Conservation (phyloP, 2,888 invertebrate genomes). For the Idaea dimidiata region DNA sequence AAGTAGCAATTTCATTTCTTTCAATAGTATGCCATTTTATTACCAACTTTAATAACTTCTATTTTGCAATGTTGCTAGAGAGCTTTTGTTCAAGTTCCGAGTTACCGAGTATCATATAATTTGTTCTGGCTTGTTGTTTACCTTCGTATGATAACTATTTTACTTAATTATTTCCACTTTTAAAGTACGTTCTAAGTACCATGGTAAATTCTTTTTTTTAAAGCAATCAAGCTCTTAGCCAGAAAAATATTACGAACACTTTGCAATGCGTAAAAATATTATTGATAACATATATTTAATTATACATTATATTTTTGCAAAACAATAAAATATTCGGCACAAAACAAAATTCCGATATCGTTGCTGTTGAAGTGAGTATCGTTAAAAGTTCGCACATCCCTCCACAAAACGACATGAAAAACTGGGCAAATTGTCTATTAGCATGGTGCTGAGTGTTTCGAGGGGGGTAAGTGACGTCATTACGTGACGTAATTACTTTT, state of each 20-base stretch:
- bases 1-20: conserved; percentile 49
- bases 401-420: conserved; percentile 54
- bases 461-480: conserved; percentile 74
- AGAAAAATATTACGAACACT: too few species aligned
- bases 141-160: conserved; percentile 22
- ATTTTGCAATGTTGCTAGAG: conserved; percentile 35
- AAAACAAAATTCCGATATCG: not conserved
- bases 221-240: too few species aligned
- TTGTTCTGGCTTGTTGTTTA: conserved; percentile 36
- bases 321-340: not conserved
- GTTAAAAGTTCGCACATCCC: conserved; percentile 15
- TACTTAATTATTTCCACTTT: too few species aligned
- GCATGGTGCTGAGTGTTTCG: conserved; percentile 41
- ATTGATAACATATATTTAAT: not conserved
- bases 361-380: conserved; percentile 7
- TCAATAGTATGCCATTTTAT: conserved; percentile 46
- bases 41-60: conserved; percentile 44
- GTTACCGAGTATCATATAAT: conserved; percentile 46
- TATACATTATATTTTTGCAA: not conserved
- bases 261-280: too few species aligned
- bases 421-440: conserved; percentile 75
- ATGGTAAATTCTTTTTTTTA: too few species aligned
- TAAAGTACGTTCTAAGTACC: too few species aligned
- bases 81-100: conserved; percentile 49
- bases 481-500: conserved; percentile 78